Base-by-base conservation (phyloP, 2,888 invertebrate genomes). In the Octonoba sinensis region DNA sequence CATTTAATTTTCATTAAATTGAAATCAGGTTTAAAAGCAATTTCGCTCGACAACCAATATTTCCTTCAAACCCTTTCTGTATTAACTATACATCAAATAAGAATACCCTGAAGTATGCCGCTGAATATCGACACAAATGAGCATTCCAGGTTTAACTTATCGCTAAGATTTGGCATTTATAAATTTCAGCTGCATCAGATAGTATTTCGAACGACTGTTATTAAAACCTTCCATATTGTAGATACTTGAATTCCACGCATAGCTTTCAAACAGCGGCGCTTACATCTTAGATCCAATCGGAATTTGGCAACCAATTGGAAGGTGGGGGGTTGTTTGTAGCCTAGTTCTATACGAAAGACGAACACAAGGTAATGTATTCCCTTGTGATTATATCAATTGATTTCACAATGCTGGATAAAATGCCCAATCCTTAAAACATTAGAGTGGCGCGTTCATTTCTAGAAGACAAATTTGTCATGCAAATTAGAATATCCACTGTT, bases 1-100 rank as follows among this genome's bases (percentile, higher is more conserved):
- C 36, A 2, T 27, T 36, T 36, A 36, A 36, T 36, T 2, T 36
- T 36, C 11, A 4, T 11, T 6, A 11, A 36, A 2, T 8, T 36
- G 4, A 36, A 36, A 36, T 36, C 36, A 36, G 11, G 8, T 36
- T 36, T 36, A 36, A 36, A 36, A 36, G 36, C 36, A 36, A 36
- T 36, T 36, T 36, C 36, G 6, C 36, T 36, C 36, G 36, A 8
- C 36, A 36, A 36, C 36, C 8, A 36, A 36, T 36, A 49, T 51
- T 36, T 13, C 1, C 56, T 64, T 66, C 20, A 20, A 46, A 36
- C 24, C 49, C 24, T 47, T 60, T 49, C 15, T 20, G 44, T 56
- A 66, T 74, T 66, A 74, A 54, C 66, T 74, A 66, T 16, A 59
- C 47, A 60, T 49, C 74, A 74, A 36, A 74, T 74, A 74, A 74